Evolutionary conservation across 2,113 vertebrate genomes (phyloP).

Genomic region (Oryzias woworae): DNA sequence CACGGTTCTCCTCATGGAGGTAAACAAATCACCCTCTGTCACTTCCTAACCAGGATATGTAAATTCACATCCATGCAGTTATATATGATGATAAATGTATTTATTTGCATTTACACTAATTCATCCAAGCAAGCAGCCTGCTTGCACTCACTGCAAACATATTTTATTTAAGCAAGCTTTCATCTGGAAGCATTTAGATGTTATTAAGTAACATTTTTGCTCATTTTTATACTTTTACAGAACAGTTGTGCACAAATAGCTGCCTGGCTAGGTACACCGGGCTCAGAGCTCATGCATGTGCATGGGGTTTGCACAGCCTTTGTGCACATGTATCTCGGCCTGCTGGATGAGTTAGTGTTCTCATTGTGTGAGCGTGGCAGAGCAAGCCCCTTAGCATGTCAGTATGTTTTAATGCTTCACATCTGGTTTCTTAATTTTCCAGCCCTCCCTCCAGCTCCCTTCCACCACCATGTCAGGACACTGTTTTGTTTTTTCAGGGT

Average conservation of each 20-base stretch:
- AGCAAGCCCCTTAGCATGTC: conserved; percentile 76
- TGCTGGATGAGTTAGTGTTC: conserved; percentile 71
- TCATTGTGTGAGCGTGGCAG: conserved; percentile 71
- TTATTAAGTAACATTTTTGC: conserved; percentile 22
- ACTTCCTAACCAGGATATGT: conserved; percentile 29
- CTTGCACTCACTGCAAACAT: conserved; percentile 5
- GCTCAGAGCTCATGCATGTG: conserved; percentile 9
- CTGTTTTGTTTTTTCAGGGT: conserved; percentile 80
- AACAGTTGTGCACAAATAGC: conserved; percentile 40
- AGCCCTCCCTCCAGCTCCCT: conserved; percentile 51
- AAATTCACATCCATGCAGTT: conserved; percentile 61
- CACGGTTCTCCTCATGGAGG: conserved; percentile 55
- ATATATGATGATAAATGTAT: conserved; percentile 62
- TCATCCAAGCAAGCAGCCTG: conserved; percentile 21
- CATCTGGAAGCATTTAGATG: conserved; percentile 5
- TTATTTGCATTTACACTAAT: conserved; percentile 32
- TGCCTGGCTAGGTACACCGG: conserved; percentile 30
- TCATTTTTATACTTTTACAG: conserved; percentile 31
- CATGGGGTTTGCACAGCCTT: conserved; percentile 22
- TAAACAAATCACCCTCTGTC: conserved; percentile 66
- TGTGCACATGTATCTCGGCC: conserved; percentile 45
- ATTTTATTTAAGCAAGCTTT: conserved; percentile 31
- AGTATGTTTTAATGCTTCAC: conserved; percentile 82
- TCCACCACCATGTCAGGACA: conserved; percentile 74
- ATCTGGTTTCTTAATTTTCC: conserved; percentile 84